These are phyloP conservation scores for Ailurus styani DNA, from an alignment of 2,113 vertebrate genomes.

Conservation along the genomic window DNA sequence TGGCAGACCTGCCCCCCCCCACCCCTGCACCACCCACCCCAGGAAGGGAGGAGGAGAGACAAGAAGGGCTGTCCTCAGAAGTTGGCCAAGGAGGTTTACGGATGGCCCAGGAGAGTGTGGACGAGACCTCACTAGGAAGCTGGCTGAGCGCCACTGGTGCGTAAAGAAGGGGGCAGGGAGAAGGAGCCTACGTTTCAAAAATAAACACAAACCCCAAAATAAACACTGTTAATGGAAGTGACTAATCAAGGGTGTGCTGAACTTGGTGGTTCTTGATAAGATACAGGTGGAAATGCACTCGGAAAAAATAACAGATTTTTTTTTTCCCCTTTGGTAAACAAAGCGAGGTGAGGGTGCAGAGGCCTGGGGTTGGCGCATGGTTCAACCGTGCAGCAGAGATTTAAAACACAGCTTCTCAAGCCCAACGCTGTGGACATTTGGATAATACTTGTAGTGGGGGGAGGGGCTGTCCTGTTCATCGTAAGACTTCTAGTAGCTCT, in stretches of 20 bases:
- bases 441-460: not conserved
- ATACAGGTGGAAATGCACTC: constrained; percentile 43
- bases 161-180: not conserved
- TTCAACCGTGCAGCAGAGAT: not conserved
- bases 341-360: not conserved
- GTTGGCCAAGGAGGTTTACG: not conserved
- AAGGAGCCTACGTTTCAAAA: constrained; percentile 59
- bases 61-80: not conserved
- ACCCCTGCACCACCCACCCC: accelerated
- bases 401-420: not conserved
- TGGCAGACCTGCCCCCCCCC: not conserved
- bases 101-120: not conserved
- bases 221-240: constrained; percentile 74
- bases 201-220: constrained; percentile 75
- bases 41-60: not conserved
- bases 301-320: constrained; percentile 71
- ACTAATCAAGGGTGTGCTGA: constrained; percentile 64
- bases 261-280: constrained; percentile 69
- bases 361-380: not conserved
- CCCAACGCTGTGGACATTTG: accelerated
- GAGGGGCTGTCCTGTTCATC: not conserved
- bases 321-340: constrained; percentile 40
- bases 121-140: not conserved
- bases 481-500: not conserved
- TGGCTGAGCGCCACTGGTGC: accelerated